phyloP scores from a whole-genome alignment of 2,797 vertebrate species.

The Remorina albescens region DNA sequence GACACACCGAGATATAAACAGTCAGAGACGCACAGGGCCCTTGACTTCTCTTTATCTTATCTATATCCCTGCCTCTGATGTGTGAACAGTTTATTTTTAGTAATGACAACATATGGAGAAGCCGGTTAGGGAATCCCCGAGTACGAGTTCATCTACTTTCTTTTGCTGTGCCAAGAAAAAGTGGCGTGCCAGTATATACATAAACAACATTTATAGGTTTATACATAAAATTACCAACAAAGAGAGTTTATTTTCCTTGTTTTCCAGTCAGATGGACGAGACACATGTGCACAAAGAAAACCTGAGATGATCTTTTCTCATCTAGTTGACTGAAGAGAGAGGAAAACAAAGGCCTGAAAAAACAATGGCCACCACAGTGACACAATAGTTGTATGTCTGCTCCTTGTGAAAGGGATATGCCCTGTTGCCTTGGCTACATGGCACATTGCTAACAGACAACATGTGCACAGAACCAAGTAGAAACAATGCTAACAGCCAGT shows the following conservation, averaged over 20 bases:
- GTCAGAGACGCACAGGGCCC: not conserved
- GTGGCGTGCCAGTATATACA: not conserved
- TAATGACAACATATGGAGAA: conserved; percentile 33
- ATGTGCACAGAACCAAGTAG: conserved; percentile 31
- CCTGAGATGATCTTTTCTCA: conserved; percentile 47
- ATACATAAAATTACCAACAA: not conserved
- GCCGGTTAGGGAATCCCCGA: conserved; percentile 39
- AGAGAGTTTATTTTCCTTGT: not conserved
- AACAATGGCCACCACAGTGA: conserved; percentile 64
- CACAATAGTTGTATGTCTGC: conserved; percentile 53
- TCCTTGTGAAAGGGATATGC: conserved; percentile 37
- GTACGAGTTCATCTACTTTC: conserved; percentile 8
- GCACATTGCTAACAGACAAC: conserved; percentile 37
- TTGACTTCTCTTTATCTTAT: not conserved
- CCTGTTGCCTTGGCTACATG: conserved; percentile 62
- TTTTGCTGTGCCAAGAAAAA: conserved; percentile 3
- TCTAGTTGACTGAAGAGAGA: conserved; percentile 15
- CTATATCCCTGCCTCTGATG: conserved; percentile 14
- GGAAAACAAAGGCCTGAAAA: conserved; percentile 37
- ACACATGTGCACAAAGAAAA: conserved; percentile 33
- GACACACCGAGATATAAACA: not conserved
- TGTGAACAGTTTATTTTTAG: conserved; percentile 52
- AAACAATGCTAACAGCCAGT: conserved; percentile 30
- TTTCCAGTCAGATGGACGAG: conserved; percentile 11
- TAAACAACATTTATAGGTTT: conserved; percentile 23